phyloP scores from a whole-genome alignment of 2,797 vertebrate genomes.

The Alosa sapidissima region DNA sequence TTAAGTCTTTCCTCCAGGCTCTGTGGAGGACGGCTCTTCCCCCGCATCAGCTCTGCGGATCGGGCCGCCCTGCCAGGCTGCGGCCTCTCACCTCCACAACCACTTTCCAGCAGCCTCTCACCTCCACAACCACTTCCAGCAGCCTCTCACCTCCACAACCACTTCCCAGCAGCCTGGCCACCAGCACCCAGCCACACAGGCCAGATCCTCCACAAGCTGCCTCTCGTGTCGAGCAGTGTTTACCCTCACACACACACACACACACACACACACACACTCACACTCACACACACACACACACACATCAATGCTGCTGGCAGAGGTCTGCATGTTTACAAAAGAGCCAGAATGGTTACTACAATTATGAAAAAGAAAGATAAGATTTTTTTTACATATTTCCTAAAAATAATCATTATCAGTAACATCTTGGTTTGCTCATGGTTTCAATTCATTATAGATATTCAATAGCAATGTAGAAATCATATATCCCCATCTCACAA shows the following conservation, averaged over 20 bases:
- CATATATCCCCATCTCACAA: not conserved
- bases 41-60: not conserved
- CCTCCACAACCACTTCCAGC: conserved; percentile 41
- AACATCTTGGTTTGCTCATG: not conserved
- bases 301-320: not conserved
- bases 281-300: conserved; percentile 26
- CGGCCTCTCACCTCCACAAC: conserved; percentile 52
- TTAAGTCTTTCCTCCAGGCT: conserved; percentile 23
- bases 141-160: too few species aligned
- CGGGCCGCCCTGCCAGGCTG: conserved; percentile 33
- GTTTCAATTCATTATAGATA: not conserved
- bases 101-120: conserved; percentile 48
- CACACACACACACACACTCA: conserved; percentile 35
- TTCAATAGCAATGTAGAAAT: not conserved
- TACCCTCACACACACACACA: conserved; percentile 29
- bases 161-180: conserved; percentile 48
- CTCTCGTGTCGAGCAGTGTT: not conserved
- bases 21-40: conserved; percentile 27
- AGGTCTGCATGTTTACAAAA: not conserved
- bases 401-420: not conserved
- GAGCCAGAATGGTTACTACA: not conserved
- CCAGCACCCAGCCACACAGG: too few species aligned
- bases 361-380: not conserved
- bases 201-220: not conserved
- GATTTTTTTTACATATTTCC: too few species aligned